Evolutionary conservation across 2,888 invertebrate genomes (phyloP), one percentile per base, ranked within the genome.

Genomic region (Drosophila pegasa): DNA sequence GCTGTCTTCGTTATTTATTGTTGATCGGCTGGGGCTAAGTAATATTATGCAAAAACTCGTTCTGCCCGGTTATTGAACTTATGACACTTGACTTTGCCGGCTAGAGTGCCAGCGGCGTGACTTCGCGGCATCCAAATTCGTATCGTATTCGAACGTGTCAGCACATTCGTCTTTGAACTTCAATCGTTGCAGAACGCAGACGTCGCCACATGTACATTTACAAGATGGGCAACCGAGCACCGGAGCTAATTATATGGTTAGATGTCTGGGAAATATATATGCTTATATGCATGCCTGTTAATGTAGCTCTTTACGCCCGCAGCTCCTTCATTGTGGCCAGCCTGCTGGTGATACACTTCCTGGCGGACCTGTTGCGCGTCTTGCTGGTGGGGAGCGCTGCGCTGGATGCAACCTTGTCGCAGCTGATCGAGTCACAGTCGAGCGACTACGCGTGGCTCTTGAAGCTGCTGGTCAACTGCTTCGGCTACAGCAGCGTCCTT

Each of bases 401-500:
- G 12, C 76, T 81, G 22, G 89, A 90, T 38, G 78, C 86, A 58
- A 92, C 91, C 4, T 74, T 92, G 10, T 91, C 91, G 1, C 91
- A 93, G 72, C 74, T 93, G 50, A 91, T 93, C 50, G 92, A 93
- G 75, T 90, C 93, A 43, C 92, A 93, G 38, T 92, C 93, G 7
- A 91, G 92, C 51, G 93, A 94, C 62, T 95, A 95, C 79, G 93
- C 93, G 63, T 97, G 98, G 98, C 89, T 97, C 18, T 93, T 97
- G 78, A 95, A 96, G 73, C 93, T 98, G 40, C 88, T 95, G 40
- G 93, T 97, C 25, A 98, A 98, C 92, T 93, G 97, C 59, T 93
- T 97, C 18, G 98, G 98, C 14, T 99, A 98, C 91, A 94, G 95
- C 3, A 97, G 97, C n/a, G 94, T 99, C 60, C 93, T 98, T 90